phyloP scores from a whole-genome alignment of 1,140 invertebrate genomes.

The Arctopsyche grandis region DNA sequence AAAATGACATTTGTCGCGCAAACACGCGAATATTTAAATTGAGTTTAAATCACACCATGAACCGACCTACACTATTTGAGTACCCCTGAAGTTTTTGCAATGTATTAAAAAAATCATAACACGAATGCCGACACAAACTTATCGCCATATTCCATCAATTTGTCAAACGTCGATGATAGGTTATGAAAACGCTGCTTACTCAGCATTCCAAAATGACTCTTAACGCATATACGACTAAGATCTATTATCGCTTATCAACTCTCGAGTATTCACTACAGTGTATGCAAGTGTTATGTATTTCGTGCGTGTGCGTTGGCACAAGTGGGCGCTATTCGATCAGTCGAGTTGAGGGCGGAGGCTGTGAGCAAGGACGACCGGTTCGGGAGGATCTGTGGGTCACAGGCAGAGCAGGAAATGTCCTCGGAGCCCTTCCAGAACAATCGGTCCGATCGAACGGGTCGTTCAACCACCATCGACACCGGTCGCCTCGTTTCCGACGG shows the following conservation, averaged over 20 bases:
- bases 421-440: background rate
- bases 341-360: slow-evolving; percentile 9
- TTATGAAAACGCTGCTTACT: background rate
- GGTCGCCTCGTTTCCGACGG: too few species aligned
- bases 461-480: too few species aligned
- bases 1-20: too few species aligned
- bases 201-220: background rate
- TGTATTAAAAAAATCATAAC: too few species aligned
- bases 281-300: too few species aligned
- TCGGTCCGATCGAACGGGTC: background rate
- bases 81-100: too few species aligned
- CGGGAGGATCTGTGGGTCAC: slow-evolving; percentile 36
- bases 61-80: too few species aligned
- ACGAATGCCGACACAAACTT: background rate
- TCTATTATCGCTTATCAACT: too few species aligned
- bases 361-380: slow-evolving; percentile 36
- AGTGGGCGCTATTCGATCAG: slow-evolving; percentile 3
- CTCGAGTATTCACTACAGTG: background rate
- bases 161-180: background rate
- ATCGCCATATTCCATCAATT: background rate
- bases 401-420: slow-evolving; percentile 26
- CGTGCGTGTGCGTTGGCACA: background rate
- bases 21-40: too few species aligned
- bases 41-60: too few species aligned
- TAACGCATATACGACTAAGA: too few species aligned